Conservation (phyloP, 2,113 vertebrate species). For the Takifugu bimaculatus region DNA sequence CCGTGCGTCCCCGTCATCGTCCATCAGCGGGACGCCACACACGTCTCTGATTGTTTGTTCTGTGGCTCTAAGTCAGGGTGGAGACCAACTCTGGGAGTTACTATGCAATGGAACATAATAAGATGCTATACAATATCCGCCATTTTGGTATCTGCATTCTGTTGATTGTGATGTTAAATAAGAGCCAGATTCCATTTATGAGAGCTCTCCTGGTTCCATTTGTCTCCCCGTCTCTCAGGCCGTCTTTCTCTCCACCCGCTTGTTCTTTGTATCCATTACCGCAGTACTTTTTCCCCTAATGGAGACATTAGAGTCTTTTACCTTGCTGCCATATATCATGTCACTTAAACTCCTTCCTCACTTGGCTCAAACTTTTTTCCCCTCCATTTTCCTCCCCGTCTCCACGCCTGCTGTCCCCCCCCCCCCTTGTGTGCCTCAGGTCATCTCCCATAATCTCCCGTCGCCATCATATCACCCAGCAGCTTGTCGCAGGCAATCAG, state of each 20-base stretch:
- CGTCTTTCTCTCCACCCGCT: constrained; percentile 15
- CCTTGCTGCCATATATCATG: constrained; percentile 43
- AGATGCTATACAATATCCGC: not conserved
- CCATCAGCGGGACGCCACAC: constrained; percentile 54
- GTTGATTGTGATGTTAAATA: constrained; percentile 50
- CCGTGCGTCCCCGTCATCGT: constrained; percentile 16
- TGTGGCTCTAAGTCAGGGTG: constrained; percentile 23
- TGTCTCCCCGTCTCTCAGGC: constrained; percentile 17
- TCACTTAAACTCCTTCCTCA: constrained; percentile 51
- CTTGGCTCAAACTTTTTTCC: constrained; percentile 19
- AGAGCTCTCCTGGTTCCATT: constrained; percentile 15
- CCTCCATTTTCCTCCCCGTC: not conserved
- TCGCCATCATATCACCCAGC: constrained; percentile 68
- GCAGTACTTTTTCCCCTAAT: constrained; percentile 48
- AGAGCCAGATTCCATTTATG: constrained; percentile 32
- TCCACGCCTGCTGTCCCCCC: not conserved
- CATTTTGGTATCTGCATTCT: constrained; percentile 47
- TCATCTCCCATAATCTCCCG: constrained; percentile 49
- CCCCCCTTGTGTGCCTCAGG: constrained; percentile 16
- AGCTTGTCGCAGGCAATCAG: constrained; percentile 74
- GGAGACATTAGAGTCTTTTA: constrained; percentile 62
- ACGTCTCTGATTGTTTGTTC: constrained; percentile 43
- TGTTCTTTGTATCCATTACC: constrained; percentile 55
- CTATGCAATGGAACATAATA: too few relatives aligned
- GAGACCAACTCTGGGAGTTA: not conserved